Percentiles rank a stretch among this genome's conserved stretches.
These are phyloP conservation scores for Phenganax subtilis DNA, from an alignment of 92 coral and sea anemone genomes.

Conservation along the genomic window DNA sequence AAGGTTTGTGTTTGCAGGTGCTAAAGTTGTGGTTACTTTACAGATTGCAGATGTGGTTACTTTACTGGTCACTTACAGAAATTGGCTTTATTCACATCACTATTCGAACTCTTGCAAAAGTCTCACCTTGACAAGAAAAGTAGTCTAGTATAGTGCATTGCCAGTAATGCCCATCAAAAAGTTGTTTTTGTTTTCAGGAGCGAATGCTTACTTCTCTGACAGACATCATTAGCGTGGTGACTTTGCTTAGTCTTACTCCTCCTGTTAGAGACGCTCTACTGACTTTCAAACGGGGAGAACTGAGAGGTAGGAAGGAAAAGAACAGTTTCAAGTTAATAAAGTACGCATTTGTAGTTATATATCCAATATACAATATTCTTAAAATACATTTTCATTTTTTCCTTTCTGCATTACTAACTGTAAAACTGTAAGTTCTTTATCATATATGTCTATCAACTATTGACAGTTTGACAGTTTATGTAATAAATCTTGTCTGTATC, in stretches of 20 bases:
- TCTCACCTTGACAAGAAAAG: neutral
- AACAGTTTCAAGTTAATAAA: too few relatives aligned
- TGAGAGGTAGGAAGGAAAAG: slow-evolving; percentile 50
- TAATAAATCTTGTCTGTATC: neutral
- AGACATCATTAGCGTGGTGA: slow-evolving; percentile 81
- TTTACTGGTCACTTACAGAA: too few relatives aligned
- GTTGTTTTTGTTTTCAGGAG: slow-evolving; percentile 54
- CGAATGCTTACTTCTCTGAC: slow-evolving; percentile 75
- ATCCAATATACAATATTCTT: too few relatives aligned
- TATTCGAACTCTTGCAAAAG: too few relatives aligned
- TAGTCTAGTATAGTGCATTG: too few relatives aligned
- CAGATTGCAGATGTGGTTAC: too few relatives aligned
- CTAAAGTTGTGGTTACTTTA: neutral
- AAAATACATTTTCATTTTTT: too few relatives aligned
- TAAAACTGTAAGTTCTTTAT: neutral
- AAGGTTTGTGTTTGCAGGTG: slow-evolving; percentile 52
- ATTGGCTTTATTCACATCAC: neutral
- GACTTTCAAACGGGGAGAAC: slow-evolving; percentile 57
- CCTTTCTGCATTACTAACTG: neutral
- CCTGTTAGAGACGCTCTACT: slow-evolving; percentile 62
- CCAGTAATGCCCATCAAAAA: too few relatives aligned
- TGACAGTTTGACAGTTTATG: too few relatives aligned
- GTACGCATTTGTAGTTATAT: neutral
- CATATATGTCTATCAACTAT: too few relatives aligned
- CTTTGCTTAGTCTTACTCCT: slow-evolving; percentile 73